Evolutionary conservation across 2,888 invertebrate genomes (phyloP).

Genomic region (Elgonia sp.): DNA sequence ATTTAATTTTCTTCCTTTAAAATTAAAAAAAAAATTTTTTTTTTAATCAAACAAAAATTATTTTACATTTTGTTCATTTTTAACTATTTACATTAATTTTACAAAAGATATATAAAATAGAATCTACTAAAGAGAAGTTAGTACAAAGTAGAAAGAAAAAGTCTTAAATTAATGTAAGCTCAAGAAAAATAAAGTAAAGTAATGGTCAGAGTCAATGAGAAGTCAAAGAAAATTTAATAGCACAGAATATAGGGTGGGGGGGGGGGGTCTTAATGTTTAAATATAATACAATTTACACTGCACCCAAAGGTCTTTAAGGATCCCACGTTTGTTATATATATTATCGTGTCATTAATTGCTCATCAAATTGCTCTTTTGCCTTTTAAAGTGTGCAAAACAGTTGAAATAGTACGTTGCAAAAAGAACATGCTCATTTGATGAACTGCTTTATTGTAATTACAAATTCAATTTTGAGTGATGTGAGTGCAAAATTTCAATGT

Average conservation of each 20-base stretch:
- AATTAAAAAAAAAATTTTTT: no score
- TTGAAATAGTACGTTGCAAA: constrained; percentile 18
- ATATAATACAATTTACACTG: constrained; percentile 69
- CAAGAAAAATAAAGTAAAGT: constrained; percentile 73
- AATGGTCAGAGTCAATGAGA: no score
- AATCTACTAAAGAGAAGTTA: constrained; percentile 73
- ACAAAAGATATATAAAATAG: constrained; percentile 44
- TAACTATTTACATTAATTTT: constrained; percentile 72
- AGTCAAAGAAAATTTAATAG: constrained; percentile 84
- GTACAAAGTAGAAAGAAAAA: constrained; percentile 75
- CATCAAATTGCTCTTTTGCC: constrained; percentile 4
- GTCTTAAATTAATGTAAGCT: constrained; percentile 77
- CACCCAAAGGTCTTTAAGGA: constrained; percentile 77
- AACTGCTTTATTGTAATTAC: not conserved
- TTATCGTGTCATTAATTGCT: constrained; percentile 46
- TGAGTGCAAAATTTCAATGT: not conserved
- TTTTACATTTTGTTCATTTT: not conserved
- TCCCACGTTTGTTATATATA: constrained; percentile 67
- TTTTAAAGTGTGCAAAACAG: constrained; percentile 42
- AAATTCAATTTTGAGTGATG: not conserved
- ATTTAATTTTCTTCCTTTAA: no score
- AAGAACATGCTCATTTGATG: constrained; percentile 24
- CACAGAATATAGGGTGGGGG: constrained; percentile 84
- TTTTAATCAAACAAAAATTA: no score
- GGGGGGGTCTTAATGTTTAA: constrained; percentile 75